phyloP scores from a whole-genome alignment of 2,888 invertebrate genomes.

The Melanchra persicariae region DNA sequence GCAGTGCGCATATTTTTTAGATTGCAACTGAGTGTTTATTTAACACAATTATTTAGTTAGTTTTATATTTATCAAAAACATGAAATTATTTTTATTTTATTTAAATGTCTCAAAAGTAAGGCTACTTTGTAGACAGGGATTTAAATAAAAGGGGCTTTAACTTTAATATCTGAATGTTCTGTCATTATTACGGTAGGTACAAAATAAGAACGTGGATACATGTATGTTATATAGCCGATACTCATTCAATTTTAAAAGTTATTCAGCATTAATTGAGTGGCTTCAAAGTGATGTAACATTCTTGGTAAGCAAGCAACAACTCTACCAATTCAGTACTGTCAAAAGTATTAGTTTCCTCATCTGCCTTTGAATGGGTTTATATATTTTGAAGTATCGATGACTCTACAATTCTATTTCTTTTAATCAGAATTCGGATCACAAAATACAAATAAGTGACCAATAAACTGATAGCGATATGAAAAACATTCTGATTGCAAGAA shows the following conservation, averaged over 20 bases:
- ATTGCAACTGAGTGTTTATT: slow-evolving; percentile 7
- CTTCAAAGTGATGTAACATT: background rate
- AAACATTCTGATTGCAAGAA: slow-evolving; percentile 44
- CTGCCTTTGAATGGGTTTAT: background rate
- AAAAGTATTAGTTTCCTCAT: background rate
- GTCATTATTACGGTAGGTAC: background rate
- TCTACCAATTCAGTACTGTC: background rate
- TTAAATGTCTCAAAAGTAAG: background rate
- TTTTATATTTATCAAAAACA: background rate
- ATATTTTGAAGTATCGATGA: background rate
- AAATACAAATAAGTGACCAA: background rate
- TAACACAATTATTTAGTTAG: background rate
- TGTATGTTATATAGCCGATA: background rate
- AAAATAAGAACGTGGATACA: background rate
- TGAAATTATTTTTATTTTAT: background rate
- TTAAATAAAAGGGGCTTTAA: too few relatives aligned
- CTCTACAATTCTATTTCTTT: background rate
- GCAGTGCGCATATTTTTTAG: background rate
- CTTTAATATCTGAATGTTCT: too few relatives aligned
- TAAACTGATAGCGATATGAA: slow-evolving; percentile 21
- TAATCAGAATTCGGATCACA: background rate
- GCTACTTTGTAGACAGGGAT: too few relatives aligned
- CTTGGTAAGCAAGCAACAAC: background rate
- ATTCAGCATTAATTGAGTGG: slow-evolving; percentile 3
- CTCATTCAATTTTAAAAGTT: background rate